These are phyloP conservation scores for Flexamia atlantica DNA, from an alignment of 2,888 invertebrate genomes.

Conservation along the genomic window DNA sequence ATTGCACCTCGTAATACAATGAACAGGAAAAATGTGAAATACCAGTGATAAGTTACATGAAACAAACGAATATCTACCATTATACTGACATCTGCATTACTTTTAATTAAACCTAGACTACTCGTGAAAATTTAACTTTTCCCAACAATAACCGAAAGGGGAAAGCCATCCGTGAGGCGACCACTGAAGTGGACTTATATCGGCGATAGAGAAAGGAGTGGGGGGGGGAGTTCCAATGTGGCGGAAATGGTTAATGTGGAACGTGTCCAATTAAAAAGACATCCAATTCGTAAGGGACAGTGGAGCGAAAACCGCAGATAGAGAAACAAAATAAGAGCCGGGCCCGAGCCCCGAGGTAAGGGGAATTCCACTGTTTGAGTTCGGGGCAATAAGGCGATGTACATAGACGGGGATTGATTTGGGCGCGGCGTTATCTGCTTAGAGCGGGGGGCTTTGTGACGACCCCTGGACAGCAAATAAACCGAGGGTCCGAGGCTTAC, in stretches of 20 bases:
- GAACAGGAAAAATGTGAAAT: too few species aligned
- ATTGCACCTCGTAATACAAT: too few species aligned
- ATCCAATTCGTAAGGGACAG: constrained; percentile 65
- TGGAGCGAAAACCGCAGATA: constrained; percentile 65
- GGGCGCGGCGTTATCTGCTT: constrained; percentile 45
- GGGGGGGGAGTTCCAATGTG: constrained; percentile 46
- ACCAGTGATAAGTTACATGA: too few species aligned
- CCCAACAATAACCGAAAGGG: constrained; percentile 14
- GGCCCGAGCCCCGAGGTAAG: neutral
- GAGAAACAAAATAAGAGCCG: constrained; percentile 62
- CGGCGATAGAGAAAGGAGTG: neutral
- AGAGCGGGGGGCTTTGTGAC: constrained; percentile 17
- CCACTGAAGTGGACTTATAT: constrained; percentile 36
- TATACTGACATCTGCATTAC: too few species aligned
- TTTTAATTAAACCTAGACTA: too few species aligned
- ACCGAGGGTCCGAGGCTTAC: neutral
- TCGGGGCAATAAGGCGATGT: constrained; percentile 40
- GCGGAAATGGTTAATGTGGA: constrained; percentile 60
- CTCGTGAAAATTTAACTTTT: too few species aligned
- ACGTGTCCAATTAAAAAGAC: constrained; percentile 65
- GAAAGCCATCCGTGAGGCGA: constrained; percentile 4
- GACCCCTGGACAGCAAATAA: neutral
- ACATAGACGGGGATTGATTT: constrained; percentile 45
- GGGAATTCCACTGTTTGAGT: constrained; percentile 50
- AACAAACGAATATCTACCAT: too few species aligned